Evolutionary conservation across 1,140 invertebrate species (phyloP).

Genomic region (Acromyrmex echinatior): DNA sequence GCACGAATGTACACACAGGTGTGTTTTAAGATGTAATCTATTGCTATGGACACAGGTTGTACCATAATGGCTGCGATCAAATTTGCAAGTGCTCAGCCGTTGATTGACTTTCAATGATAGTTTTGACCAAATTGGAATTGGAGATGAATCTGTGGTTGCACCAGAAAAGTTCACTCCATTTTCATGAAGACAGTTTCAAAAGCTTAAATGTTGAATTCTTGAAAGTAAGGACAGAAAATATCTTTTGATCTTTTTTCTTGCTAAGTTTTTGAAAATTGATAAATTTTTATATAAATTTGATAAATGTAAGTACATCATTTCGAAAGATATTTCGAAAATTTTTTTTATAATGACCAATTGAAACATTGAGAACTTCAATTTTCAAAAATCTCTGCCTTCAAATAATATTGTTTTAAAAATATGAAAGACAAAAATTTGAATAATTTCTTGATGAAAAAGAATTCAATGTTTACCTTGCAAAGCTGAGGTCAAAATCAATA

Average conservation of each 20-base stretch:
- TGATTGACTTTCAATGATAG: conserved; percentile 41
- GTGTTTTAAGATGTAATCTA: conserved; percentile 7
- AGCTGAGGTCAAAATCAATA: too few species aligned
- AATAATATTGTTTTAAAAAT: not conserved
- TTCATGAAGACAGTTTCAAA: not conserved
- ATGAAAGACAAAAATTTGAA: not conserved
- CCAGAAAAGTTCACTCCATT: conserved; percentile 22
- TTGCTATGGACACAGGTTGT: conserved; percentile 18
- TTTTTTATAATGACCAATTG: too few species aligned
- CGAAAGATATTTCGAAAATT: too few species aligned
- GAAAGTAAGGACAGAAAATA: not conserved
- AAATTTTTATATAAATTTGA: not conserved
- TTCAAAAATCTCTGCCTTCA: not conserved
- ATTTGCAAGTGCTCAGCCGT: conserved; percentile 23
- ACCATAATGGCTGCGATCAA: conserved; percentile 26
- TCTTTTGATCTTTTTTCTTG: not conserved
- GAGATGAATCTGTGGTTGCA: conserved; percentile 31
- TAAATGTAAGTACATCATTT: not conserved
- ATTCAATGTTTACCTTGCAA: not conserved
- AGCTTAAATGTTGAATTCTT: not conserved
- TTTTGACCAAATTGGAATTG: conserved; percentile 11
- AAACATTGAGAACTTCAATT: not conserved
- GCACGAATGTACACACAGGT: not conserved
- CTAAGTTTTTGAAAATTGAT: not conserved
- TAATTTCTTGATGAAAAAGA: not conserved